Conservation (phyloP, 2,888 invertebrate genomes). For the Barypeithes pellucidus region DNA sequence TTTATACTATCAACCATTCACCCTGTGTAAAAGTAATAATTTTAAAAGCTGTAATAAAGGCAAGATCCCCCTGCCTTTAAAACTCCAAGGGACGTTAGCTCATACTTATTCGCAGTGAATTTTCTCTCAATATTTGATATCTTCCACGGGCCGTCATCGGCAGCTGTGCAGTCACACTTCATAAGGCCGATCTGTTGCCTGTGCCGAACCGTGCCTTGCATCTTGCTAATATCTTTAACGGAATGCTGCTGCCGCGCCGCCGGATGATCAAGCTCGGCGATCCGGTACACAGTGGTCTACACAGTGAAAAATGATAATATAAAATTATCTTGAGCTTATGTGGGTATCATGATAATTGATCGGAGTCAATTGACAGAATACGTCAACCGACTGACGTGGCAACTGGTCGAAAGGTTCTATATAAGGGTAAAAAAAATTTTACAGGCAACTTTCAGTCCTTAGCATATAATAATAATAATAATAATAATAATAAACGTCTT, state of each 20-base stretch:
- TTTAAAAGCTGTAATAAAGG: conserved; percentile 53
- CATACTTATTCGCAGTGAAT: conserved; percentile 58
- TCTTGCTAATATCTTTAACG: conserved; percentile 64
- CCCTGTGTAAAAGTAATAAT: conserved; percentile 52
- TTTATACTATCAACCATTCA: conserved; percentile 39
- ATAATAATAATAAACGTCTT: too few relatives aligned
- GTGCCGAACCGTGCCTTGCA: conserved; percentile 58
- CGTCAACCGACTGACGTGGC: too few relatives aligned
- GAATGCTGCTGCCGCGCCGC: conserved; percentile 53
- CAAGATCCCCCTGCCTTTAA: conserved; percentile 50
- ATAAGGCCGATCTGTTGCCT: conserved; percentile 66
- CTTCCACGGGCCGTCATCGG: conserved; percentile 65
- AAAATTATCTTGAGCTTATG: not conserved
- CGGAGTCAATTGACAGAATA: too few relatives aligned
- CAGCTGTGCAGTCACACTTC: conserved; percentile 71
- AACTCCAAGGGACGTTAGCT: conserved; percentile 50
- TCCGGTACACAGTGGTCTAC: conserved; percentile 44
- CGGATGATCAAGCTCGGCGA: conserved; percentile 62
- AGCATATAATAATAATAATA: too few relatives aligned
- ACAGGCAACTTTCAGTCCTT: too few relatives aligned
- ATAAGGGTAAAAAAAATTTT: too few relatives aligned
- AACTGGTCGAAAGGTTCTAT: too few relatives aligned
- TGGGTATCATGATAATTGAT: too few relatives aligned
- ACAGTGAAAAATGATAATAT: not conserved
- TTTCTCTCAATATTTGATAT: conserved; percentile 70